These are phyloP conservation scores for Protobothrops flavoviridis DNA, from an alignment of 2,113 vertebrate genomes.

Conservation along the genomic window DNA sequence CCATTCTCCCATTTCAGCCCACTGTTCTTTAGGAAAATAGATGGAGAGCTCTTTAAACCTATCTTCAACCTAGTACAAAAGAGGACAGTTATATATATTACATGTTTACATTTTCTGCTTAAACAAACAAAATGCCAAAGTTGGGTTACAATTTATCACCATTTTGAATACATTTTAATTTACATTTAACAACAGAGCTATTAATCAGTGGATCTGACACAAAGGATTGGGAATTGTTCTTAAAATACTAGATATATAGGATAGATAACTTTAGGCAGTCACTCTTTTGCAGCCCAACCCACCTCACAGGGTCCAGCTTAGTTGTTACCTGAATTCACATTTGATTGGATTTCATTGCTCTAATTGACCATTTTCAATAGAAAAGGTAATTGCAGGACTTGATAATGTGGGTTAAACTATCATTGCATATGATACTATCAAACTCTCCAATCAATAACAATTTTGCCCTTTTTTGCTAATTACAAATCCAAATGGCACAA, in stretches of 20 bases:
- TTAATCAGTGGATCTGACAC: not conserved
- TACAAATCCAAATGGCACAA: not conserved
- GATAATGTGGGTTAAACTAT: not conserved
- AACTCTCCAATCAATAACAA: not conserved
- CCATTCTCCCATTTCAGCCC: slow-evolving; percentile 54
- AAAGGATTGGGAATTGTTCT: not conserved
- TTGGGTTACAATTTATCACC: not conserved
- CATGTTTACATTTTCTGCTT: not conserved
- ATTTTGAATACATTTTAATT: not conserved
- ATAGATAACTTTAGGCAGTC: not conserved
- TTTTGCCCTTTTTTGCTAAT: not conserved
- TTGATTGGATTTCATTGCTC: not conserved
- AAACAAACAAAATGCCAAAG: not conserved
- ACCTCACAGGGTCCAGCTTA: not conserved
- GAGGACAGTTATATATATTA: not conserved
- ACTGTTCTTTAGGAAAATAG: slow-evolving; percentile 60
- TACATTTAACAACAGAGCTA: not conserved
- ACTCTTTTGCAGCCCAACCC: not conserved
- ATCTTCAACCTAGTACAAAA: slow-evolving; percentile 34
- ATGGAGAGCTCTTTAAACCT: slow-evolving; percentile 45
- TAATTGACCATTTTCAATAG: not conserved
- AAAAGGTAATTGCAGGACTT: not conserved
- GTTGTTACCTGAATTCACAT: not conserved
- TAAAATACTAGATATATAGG: not conserved
- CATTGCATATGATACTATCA: not conserved